These are phyloP conservation scores for Microcebus lehilahytsara DNA, from an alignment of 2,113 vertebrate genomes.

Conservation along the genomic window DNA sequence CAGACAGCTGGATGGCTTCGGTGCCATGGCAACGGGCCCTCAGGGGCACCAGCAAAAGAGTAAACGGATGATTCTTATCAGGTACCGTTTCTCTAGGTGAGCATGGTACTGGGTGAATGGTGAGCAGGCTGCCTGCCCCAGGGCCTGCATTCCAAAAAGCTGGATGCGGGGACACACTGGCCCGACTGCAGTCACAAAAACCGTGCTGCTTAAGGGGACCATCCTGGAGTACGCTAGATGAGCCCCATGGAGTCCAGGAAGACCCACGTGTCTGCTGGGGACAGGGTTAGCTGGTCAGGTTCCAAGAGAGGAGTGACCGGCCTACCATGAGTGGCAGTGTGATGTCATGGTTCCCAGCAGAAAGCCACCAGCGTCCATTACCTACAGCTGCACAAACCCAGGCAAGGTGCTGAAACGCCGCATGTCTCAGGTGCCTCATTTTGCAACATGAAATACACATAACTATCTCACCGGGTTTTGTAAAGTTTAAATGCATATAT, in stretches of 20 bases:
- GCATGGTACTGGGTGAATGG: accelerated
- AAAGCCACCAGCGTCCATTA: neutral
- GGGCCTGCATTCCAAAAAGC: neutral
- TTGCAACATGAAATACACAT: neutral
- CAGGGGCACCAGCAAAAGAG: neutral
- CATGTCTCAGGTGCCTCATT: neutral
- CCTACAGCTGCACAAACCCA: neutral
- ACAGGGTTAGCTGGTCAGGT: neutral
- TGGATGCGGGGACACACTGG: too few relatives aligned
- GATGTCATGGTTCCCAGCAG: neutral
- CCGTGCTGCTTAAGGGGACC: neutral
- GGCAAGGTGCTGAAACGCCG: neutral
- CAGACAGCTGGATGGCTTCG: neutral
- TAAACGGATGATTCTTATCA: neutral
- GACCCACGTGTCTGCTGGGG: neutral
- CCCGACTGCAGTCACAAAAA: neutral
- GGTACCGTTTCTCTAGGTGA: neutral
- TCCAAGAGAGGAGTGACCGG: neutral
- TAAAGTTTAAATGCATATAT: neutral
- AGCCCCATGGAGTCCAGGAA: neutral
- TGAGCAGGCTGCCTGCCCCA: neutral
- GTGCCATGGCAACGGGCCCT: neutral
- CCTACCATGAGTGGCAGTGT: neutral
- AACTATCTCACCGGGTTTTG: neutral
- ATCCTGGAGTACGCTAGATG: neutral